Evolutionary conservation across 2,888 invertebrate species (phyloP), one percentile per base, ranked within the genome.

Genomic region (Eupelmus urozonus): DNA sequence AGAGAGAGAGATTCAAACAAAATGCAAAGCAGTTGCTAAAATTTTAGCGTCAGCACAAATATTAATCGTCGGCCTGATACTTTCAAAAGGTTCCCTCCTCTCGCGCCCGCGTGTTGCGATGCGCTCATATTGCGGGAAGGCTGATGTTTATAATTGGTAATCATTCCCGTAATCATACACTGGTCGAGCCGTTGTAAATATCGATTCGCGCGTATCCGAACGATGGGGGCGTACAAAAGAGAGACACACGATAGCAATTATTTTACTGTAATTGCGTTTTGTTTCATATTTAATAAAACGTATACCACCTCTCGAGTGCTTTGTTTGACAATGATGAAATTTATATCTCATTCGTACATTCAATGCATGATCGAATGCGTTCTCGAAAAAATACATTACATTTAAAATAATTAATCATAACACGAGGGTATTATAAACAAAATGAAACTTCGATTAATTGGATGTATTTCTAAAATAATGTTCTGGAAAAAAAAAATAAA

Each of bases 271-370:
- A 78, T 73, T 73, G 25, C 55, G 20, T 62, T 49, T 71, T 18
- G 71, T 76, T 78, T 71, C 67, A 60, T 76, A 76, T 76, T 76
- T 69, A 76, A 76, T 69, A 62, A 69, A 76, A 69, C 11, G 60
- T 40, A 51, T 40, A 9, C 0, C 20, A 20, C 53, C 5, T 20
- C 18, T n/a, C 59, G 55, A 49, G 60, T 51, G 40, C 51, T 23
- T 60, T 60, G 45, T 76, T 69, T 53, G 67, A 67, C 42, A 59
- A 74, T 57, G 40, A 53, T 18, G 57, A 27, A 27, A 27, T 16
- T 13, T 45, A 55, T 25, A 23, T 55, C 18, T 20, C n/a, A 59
- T 29, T 29, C n/a, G 34, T 40, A 27, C n/a, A 53, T 34, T 20
- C 42, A 16, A 45, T 25, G 45, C 20, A 9, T 16, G 40, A 72